phyloP scores from a whole-genome alignment of 2,797 vertebrate genomes.

The Anguilla pacifica region DNA sequence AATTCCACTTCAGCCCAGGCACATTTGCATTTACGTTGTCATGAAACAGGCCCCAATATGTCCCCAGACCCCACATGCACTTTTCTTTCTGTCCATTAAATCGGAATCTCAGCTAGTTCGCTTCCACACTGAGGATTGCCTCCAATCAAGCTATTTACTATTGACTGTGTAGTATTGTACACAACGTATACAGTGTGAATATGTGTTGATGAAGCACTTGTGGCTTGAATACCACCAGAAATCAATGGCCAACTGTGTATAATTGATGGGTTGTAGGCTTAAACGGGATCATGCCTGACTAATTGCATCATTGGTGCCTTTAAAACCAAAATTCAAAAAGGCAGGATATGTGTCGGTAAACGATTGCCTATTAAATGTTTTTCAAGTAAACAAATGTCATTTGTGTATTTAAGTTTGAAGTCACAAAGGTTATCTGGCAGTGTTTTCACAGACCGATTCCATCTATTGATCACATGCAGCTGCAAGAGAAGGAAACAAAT shows the following conservation, averaged over 20 bases:
- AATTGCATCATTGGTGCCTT: not conserved
- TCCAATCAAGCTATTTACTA: constrained; percentile 8
- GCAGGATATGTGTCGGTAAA: not conserved
- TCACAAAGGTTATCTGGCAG: constrained; percentile 22
- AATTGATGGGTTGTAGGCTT: constrained; percentile 52
- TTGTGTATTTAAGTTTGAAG: constrained; percentile 5
- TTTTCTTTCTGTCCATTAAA: not conserved
- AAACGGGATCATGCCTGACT: constrained; percentile 29
- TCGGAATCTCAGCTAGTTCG: not conserved
- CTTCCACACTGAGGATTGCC: not conserved
- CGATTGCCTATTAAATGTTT: not conserved
- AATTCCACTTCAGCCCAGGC: no score
- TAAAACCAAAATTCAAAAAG: not conserved
- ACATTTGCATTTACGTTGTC: no score
- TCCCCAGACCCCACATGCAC: no score
- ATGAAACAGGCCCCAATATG: no score
- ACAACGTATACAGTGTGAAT: constrained; percentile 31
- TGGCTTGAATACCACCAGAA: constrained; percentile 51
- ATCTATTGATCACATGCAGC: constrained; percentile 29
- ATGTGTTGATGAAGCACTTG: constrained; percentile 61
- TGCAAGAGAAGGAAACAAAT: constrained; percentile 9
- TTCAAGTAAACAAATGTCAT: not conserved
- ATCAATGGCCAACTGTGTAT: constrained; percentile 59
- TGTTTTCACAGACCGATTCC: not conserved
- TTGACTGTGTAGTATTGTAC: not conserved